These are phyloP conservation scores for Morelia viridis DNA, from an alignment of 2,797 vertebrate genomes.

Conservation along the genomic window DNA sequence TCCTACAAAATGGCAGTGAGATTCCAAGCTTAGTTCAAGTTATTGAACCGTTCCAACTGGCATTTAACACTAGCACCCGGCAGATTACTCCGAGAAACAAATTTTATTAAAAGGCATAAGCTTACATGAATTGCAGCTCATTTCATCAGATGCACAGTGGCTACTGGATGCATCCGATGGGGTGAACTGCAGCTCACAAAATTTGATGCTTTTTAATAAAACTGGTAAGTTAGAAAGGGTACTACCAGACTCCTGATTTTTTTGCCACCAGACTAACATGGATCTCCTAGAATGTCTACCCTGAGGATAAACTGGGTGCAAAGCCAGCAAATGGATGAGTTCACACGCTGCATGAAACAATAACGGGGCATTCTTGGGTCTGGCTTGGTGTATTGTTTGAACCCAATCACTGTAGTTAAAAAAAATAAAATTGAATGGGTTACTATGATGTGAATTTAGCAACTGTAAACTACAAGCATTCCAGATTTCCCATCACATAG, in stretches of 20 bases:
- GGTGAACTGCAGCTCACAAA: background rate
- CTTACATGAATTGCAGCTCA: background rate
- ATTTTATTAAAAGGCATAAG: background rate
- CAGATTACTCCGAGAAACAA: background rate
- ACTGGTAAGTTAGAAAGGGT: background rate
- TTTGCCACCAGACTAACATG: background rate
- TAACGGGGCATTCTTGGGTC: background rate
- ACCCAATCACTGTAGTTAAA: background rate
- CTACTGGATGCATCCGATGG: background rate
- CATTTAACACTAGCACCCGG: background rate
- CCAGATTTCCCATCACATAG: background rate
- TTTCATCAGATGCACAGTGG: background rate
- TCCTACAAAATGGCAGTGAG: no score
- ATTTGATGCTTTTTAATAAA: background rate
- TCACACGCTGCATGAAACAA: background rate
- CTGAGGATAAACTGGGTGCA: background rate
- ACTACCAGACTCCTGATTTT: background rate
- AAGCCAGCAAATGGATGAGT: background rate
- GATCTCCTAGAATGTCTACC: background rate
- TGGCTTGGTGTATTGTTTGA: background rate
- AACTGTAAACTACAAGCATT: background rate
- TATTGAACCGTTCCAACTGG: no score
- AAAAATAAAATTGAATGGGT: background rate
- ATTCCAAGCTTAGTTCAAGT: background rate
- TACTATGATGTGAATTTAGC: background rate